phyloP scores from a whole-genome alignment of 2,888 invertebrate genomes.

The Ormyrus thymus region DNA sequence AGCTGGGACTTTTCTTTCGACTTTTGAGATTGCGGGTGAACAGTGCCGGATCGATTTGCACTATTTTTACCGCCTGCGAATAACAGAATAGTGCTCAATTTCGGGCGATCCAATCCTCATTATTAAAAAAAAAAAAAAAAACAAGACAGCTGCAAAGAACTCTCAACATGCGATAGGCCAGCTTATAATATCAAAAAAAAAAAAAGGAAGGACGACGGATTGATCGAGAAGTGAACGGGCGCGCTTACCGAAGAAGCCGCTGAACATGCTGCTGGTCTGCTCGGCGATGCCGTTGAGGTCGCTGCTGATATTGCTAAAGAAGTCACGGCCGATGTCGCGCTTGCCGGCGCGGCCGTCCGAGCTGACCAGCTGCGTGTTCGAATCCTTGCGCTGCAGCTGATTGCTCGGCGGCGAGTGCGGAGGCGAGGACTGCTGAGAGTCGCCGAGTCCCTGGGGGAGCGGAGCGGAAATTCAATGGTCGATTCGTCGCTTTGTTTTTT shows the following conservation, averaged over 20 bases:
- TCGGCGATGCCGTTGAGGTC: slow-evolving; percentile 95
- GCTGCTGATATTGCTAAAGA: slow-evolving; percentile 93
- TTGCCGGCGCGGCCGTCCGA: slow-evolving; percentile 76
- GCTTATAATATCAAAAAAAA: too few relatives aligned
- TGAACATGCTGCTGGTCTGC: slow-evolving; percentile 95
- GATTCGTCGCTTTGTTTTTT: background rate
- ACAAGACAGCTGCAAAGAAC: background rate
- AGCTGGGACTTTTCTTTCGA: slow-evolving; percentile 77
- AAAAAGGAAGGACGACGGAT: too few relatives aligned
- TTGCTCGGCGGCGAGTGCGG: slow-evolving; percentile 67
- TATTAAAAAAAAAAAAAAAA: background rate
- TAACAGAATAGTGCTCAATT: slow-evolving; percentile 9
- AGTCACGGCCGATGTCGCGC: slow-evolving; percentile 82
- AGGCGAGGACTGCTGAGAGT: slow-evolving; percentile 72
- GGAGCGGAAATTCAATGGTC: background rate
- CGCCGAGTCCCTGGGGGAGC: slow-evolving; percentile 74
- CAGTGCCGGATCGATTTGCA: slow-evolving; percentile 56
- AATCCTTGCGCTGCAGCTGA: slow-evolving; percentile 76
- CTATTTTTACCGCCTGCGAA: slow-evolving; percentile 71
- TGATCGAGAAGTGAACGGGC: too few relatives aligned
- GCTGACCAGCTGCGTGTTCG: slow-evolving; percentile 77
- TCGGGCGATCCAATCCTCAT: too few relatives aligned
- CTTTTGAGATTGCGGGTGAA: slow-evolving; percentile 69
- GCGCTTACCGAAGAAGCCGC: slow-evolving; percentile 89
- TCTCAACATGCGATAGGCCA: too few relatives aligned